Base-by-base conservation (phyloP, 1,140 invertebrate species). In the Hesperophylax magnus region DNA sequence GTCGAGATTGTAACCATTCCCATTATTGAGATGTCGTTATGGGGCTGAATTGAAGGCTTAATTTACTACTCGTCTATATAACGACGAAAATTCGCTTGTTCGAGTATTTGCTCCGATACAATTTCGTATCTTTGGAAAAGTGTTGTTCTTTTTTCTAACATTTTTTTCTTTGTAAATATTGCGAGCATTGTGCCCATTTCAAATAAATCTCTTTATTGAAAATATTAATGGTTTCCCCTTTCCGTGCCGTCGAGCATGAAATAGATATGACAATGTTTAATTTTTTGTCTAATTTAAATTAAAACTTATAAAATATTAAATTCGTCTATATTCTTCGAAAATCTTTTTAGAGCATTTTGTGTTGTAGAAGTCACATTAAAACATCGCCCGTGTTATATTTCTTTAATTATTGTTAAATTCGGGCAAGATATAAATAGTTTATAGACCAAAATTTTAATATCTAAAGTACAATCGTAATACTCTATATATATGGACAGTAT, bases 21-120 rank as follows among this genome's bases (percentile, higher is more conserved):
- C 67, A 52, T 47, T 71, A 71, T 71, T 47, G 67, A 39, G 34
- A 52, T 71, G 67, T 71, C 67, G 39, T 47, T 71, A 47, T 39
- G 31, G n/a, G n/a, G 15, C 39, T 71, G 17, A 71, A 52, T 71
- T 71, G 39, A 71, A 71, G 34, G 67, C 67, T 71, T 71, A 71
- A 71, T 71, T 71, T 52, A 71, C 39, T 71, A 71, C 34, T 27
- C 67, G 67, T 47, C 39, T 71, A 71, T 65, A 65, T 22, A 22
- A 31, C 56, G 56, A 58, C n/a, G n/a, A 58, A 58, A 4, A 58
- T 58, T 18, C 39, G 39, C 39, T 47, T 47, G 11, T 47, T 47
- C 39, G 39, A 47, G 39, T 47, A 47, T 47, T 11, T 47, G 39
- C 39, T 47, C 39, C 56, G 56, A 58, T 58, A 58, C 22, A 47